A percentile compares a stretch with the other conserved stretches of the same genome.
These are phyloP conservation scores for Oscheius onirici DNA, from an alignment of 2,888 invertebrate genomes.

Conservation along the genomic window DNA sequence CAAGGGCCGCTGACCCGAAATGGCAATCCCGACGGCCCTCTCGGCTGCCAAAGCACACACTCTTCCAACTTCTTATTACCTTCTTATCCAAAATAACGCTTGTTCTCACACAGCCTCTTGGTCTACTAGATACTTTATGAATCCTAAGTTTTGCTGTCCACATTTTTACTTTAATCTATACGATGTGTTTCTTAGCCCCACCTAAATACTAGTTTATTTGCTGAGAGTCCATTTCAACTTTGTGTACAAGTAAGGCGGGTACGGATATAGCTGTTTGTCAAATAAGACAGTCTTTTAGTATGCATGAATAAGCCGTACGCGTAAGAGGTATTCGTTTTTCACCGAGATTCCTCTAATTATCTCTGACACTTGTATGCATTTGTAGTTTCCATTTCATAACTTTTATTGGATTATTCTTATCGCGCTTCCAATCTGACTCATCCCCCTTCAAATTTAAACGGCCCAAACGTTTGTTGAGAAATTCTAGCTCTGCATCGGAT, in stretches of 20 bases:
- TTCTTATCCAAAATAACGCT: background rate
- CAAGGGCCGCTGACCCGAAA: constrained; percentile 31
- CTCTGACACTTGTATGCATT: background rate
- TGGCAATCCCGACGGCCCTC: constrained; percentile 12
- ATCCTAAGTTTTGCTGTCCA: too few relatives aligned
- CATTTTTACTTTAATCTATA: too few relatives aligned
- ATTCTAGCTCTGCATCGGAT: constrained; percentile 19
- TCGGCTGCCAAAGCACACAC: constrained; percentile 28
- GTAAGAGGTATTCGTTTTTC: background rate
- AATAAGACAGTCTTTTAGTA: constrained; percentile 14
- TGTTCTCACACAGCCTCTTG: background rate
- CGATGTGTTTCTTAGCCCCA: too few relatives aligned
- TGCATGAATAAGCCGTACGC: constrained; percentile 18
- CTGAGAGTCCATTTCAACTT: background rate
- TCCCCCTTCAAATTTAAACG: too few relatives aligned
- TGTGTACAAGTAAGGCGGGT: constrained; percentile 24
- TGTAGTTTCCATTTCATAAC: too few relatives aligned
- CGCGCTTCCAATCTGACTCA: too few relatives aligned
- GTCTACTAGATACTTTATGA: too few relatives aligned
- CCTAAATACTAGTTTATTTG: too few relatives aligned
- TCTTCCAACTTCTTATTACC: background rate
- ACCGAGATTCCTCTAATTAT: background rate
- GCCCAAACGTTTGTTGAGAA: constrained; percentile 16
- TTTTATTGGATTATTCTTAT: background rate
- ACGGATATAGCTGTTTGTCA: constrained; percentile 32